A percentile compares a stretch with the other conserved stretches of the same genome.
Conservation (phyloP, 2,113 vertebrate genomes). For the Vulpes ferrilata region DNA sequence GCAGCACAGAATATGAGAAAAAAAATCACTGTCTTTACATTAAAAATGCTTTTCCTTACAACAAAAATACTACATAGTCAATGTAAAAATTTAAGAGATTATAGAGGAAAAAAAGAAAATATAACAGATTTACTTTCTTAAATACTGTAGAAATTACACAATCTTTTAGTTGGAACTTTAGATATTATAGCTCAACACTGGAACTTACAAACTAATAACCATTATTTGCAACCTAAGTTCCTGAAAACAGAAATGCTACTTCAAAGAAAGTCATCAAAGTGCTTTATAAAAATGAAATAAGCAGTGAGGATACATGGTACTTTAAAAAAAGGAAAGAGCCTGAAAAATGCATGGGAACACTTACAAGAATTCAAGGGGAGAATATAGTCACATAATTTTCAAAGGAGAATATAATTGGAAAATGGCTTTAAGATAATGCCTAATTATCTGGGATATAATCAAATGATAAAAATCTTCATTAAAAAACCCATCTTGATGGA, state of each 20-base stretch:
- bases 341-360: not conserved
- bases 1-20: not conserved
- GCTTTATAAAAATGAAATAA: conserved; percentile 26
- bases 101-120: not conserved
- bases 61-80: not conserved
- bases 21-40: conserved; percentile 19
- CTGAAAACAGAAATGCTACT: not conserved
- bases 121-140: conserved; percentile 5
- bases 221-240: not conserved
- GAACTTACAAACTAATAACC: not conserved
- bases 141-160: not conserved
- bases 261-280: not conserved
- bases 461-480: conserved; percentile 33
- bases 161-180: conserved; percentile 6
- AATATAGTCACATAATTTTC: not conserved
- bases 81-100: not conserved
- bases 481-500: not conserved
- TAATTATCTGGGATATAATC: not conserved
- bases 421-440: not conserved
- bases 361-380: not conserved
- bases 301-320: not conserved
- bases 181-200: not conserved
- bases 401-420: conserved; percentile 26
- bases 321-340: not conserved
- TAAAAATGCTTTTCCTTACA: not conserved